Base-by-base conservation (phyloP, 2,888 invertebrate species). In the Chloromyia formosa region DNA sequence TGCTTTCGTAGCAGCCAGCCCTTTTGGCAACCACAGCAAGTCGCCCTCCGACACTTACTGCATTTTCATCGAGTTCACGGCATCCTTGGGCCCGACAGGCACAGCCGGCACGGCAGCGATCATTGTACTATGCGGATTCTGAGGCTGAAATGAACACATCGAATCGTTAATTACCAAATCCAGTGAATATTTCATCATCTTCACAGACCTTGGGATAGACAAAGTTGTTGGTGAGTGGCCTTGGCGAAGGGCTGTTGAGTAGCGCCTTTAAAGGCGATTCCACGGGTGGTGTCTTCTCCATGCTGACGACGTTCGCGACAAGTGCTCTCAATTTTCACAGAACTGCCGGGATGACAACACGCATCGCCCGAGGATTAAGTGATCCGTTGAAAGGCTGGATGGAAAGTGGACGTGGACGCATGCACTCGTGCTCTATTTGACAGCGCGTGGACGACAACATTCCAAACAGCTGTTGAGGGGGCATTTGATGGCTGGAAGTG, bases 1-100 rank as follows among this genome's bases (percentile, higher is more conserved):
- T 4, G 27, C 27, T 7, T 7, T 35, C 7, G 2, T 4, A 2
- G 27, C 27, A 35, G 7, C 27, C 27, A 35, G 27, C 27, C 27
- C 27, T 35, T 35, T 35, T 4, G 3, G 27, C 27, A 35, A 35
- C 27, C 27, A 35, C 7, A 35, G 7, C 27, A 35, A 4, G 2
- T 35, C 27, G n/a, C 27, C 27, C 27, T 7, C 27, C 27, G 27
- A 35, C 18, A 82, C 88, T 86, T 83, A 90, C 90, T 90, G 90
- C 75, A 90, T 81, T 84, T 89, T 89, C 16, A 90, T 87, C 78
- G 89, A 89, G 78, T 87, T 89, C 78, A 87, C 88, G 1, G 88
- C 89, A 82, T 89, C 89, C 80, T 86, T 87, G 4, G 87, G 86
- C 16, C 88, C 89, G 80, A 87, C 86, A n/a, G 87, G 84, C 81